phyloP scores from a whole-genome alignment of 2,113 vertebrate genomes.

The Channa argus region DNA sequence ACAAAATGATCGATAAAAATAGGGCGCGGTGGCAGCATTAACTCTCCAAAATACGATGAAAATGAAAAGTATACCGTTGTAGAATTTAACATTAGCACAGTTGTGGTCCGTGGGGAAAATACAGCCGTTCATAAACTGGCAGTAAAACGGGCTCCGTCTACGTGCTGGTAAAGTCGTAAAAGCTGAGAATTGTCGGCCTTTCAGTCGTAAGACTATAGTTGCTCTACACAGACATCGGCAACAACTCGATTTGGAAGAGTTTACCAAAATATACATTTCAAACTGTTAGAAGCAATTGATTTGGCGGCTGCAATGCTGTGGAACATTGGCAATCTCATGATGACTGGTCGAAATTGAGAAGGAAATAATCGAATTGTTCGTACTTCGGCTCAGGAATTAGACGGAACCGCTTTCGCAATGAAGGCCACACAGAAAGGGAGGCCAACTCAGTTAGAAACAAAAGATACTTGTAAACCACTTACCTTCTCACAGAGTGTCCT shows the following conservation, averaged over 20 bases:
- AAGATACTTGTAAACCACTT: background rate
- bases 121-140: background rate
- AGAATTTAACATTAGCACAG: rapidly evolving
- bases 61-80: no score
- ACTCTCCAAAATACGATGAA: no score
- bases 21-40: conserved; percentile 41
- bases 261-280: rapidly evolving
- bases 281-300: no score
- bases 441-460: background rate
- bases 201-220: background rate
- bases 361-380: conserved; percentile 10
- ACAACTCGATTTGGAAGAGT: rapidly evolving
- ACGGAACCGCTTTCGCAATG: conserved; percentile 37
- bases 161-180: conserved; percentile 2
- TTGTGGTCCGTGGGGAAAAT: background rate
- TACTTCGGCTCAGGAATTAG: conserved; percentile 58
- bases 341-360: conserved; percentile 3
- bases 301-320: rapidly evolving
- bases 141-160: conserved; percentile 45
- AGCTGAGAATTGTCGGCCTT: conserved; percentile 27
- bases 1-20: conserved; percentile 39
- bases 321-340: rapidly evolving
- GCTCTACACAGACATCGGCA: rapidly evolving
- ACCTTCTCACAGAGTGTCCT: conserved; percentile 85
- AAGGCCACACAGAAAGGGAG: conserved; percentile 46